A percentile compares a stretch with the other conserved stretches of the same genome.
Evolutionary conservation across 2,797 vertebrate genomes (phyloP).

Genomic region (Siniperca scherzeri): DNA sequence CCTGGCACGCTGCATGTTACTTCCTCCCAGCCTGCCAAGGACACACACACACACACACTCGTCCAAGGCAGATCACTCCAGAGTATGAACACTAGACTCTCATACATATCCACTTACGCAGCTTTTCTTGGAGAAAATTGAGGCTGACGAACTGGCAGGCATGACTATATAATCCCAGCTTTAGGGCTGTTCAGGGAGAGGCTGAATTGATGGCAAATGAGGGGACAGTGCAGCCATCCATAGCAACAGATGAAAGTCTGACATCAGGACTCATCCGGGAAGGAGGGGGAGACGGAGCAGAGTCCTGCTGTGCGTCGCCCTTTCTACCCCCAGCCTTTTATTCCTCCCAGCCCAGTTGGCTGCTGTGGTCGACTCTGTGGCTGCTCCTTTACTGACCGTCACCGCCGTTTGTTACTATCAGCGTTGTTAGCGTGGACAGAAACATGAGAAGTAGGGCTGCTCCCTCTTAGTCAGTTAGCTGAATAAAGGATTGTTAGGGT

Average conservation of each 20-base stretch:
- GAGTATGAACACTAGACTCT: slow-evolving; percentile 21
- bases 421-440: not conserved
- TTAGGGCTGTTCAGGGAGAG: slow-evolving; percentile 34
- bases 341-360: not conserved
- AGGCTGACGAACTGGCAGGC: slow-evolving; percentile 37
- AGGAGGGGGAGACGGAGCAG: not conserved
- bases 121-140: slow-evolving; percentile 47
- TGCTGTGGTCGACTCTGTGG: slow-evolving; percentile 27
- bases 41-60: slow-evolving; percentile 8
- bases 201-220: slow-evolving; percentile 49
- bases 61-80: slow-evolving; percentile 22
- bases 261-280: slow-evolving; percentile 30
- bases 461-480: not conserved
- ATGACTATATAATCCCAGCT: slow-evolving; percentile 50
- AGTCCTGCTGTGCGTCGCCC: slow-evolving; percentile 14
- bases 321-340: slow-evolving; percentile 30
- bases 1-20: slow-evolving; percentile 29
- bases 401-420: slow-evolving; percentile 11
- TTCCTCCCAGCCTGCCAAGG: slow-evolving; percentile 35
- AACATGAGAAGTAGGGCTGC: not conserved
- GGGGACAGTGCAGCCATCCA: slow-evolving; percentile 18
- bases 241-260: slow-evolving; percentile 49
- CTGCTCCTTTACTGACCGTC: slow-evolving; percentile 26
- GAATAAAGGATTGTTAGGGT: not conserved
- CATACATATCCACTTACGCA: slow-evolving; percentile 36